These are phyloP conservation scores for Parazoanthus swiftii DNA, from an alignment of 92 coral and sea anemone genomes.

Conservation along the genomic window DNA sequence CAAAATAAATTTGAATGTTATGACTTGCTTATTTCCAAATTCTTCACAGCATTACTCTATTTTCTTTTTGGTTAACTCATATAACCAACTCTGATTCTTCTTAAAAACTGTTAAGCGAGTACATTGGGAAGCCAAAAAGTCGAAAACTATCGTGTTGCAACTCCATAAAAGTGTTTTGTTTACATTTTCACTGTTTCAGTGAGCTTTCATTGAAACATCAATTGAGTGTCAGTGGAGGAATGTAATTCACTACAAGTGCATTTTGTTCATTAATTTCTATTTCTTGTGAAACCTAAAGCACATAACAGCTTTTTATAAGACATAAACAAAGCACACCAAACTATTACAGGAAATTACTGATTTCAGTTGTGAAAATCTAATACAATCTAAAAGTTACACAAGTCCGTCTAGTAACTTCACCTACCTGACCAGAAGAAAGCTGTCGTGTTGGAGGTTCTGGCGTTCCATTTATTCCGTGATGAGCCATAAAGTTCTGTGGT, in stretches of 20 bases:
- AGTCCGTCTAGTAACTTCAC: slow-evolving; percentile 38
- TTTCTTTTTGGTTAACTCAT: background rate
- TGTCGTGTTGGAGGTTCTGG: slow-evolving; percentile 72
- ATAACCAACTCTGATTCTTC: background rate
- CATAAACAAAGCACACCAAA: background rate
- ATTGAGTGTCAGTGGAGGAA: slow-evolving; percentile 1
- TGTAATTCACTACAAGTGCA: background rate
- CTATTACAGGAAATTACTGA: background rate
- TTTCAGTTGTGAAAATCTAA: background rate
- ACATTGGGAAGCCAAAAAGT: background rate
- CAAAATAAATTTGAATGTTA: background rate
- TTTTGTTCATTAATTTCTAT: slow-evolving; percentile 1
- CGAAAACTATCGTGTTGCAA: background rate
- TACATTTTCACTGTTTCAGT: slow-evolving; percentile 1
- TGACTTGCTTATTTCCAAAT: background rate
- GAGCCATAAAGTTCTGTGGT: slow-evolving; percentile 64
- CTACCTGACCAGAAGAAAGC: slow-evolving; percentile 80
- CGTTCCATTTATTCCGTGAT: slow-evolving; percentile 81
- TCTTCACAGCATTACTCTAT: background rate
- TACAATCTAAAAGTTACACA: background rate
- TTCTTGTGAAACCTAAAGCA: slow-evolving; percentile 13
- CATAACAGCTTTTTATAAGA: background rate
- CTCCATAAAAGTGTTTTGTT: slow-evolving; percentile 3
- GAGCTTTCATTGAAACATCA: background rate
- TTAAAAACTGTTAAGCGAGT: background rate